These are phyloP conservation scores for Diabrotica balteata DNA, from an alignment of 2,888 invertebrate genomes.

Conservation along the genomic window DNA sequence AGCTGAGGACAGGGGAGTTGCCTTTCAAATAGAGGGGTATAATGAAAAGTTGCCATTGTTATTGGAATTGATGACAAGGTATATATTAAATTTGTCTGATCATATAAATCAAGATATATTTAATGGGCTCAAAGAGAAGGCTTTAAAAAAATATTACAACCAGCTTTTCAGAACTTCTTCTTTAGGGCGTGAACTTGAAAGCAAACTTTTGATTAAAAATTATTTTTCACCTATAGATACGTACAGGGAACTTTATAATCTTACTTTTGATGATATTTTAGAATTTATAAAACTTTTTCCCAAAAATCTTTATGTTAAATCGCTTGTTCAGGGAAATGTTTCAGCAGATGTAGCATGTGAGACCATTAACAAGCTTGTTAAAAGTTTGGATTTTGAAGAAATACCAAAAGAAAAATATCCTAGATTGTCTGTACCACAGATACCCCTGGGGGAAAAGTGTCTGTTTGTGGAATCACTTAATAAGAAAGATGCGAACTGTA, in stretches of 20 bases:
- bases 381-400: slow-evolving; percentile 65
- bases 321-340: slow-evolving; percentile 83
- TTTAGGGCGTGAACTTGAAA: background rate
- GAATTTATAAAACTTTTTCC: slow-evolving; percentile 68
- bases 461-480: slow-evolving; percentile 76
- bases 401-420: slow-evolving; percentile 62
- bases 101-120: slow-evolving; percentile 70
- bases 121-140: slow-evolving; percentile 73
- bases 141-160: slow-evolving; percentile 74
- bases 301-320: slow-evolving; percentile 72
- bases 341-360: slow-evolving; percentile 68
- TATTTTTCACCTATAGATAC: background rate
- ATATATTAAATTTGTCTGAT: slow-evolving; percentile 67
- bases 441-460: slow-evolving; percentile 73
- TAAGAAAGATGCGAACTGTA: slow-evolving; percentile 77
- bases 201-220: background rate
- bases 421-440: slow-evolving; percentile 65
- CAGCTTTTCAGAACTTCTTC: slow-evolving; percentile 72
- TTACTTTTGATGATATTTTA: slow-evolving; percentile 69
- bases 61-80: slow-evolving; percentile 72
- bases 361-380: slow-evolving; percentile 66
- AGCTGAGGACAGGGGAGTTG: slow-evolving; percentile 41
- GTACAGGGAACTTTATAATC: slow-evolving; percentile 62
- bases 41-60: slow-evolving; percentile 62
- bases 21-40: slow-evolving; percentile 43